These are phyloP conservation scores for Numenius phaeopus DNA, from an alignment of 2,797 vertebrate genomes.

Conservation along the genomic window DNA sequence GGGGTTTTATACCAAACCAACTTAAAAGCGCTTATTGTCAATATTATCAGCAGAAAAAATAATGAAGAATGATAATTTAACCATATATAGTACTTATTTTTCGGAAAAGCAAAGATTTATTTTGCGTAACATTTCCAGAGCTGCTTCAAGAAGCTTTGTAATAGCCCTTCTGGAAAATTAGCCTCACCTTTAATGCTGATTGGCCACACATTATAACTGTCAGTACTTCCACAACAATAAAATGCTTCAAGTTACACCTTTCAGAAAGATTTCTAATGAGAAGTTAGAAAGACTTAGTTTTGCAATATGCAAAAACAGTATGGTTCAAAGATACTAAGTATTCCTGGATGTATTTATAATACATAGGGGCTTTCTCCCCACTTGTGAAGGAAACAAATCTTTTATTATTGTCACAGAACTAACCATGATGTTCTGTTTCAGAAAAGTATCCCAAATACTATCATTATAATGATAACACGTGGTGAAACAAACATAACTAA, in stretches of 20 bases:
- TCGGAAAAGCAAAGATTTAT: not conserved
- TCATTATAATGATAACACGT: not conserved
- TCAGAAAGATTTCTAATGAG: not conserved
- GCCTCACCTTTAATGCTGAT: not conserved
- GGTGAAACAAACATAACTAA: not conserved
- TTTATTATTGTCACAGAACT: not conserved
- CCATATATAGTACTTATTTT: not conserved
- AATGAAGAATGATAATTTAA: not conserved
- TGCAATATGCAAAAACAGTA: not conserved
- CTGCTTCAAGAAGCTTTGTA: not conserved
- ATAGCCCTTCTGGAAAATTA: not conserved
- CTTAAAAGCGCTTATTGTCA: not conserved
- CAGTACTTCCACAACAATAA: not conserved
- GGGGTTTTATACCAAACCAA: not conserved
- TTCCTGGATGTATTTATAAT: not conserved
- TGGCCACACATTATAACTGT: not conserved
- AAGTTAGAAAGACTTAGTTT: not conserved
- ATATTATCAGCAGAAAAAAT: not conserved
- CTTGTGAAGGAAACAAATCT: not conserved
- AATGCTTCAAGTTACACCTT: not conserved
- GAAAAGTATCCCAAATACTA: not conserved
- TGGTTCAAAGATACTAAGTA: not conserved
- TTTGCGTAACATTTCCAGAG: not conserved
- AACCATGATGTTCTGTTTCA: not conserved
- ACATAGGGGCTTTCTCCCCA: rapidly evolving